phyloP scores from a whole-genome alignment of 2,888 invertebrate species.

The Parelbella ahira region DNA sequence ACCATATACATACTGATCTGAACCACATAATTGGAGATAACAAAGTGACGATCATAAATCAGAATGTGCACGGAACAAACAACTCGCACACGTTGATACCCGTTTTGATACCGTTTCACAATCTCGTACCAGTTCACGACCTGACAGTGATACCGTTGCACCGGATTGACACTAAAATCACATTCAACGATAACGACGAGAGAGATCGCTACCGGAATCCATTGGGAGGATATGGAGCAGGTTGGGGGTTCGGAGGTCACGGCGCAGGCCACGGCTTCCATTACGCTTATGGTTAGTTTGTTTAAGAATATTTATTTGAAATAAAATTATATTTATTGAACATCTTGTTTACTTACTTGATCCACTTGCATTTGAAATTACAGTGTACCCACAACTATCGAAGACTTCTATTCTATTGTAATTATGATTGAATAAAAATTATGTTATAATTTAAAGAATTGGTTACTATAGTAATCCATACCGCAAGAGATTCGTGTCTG shows the following conservation, averaged over 20 bases:
- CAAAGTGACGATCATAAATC: slow-evolving; percentile 25
- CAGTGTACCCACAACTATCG: no score
- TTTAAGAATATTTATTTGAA: no score
- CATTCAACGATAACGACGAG: slow-evolving; percentile 32
- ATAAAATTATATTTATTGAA: no score
- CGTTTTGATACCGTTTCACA: slow-evolving; percentile 43
- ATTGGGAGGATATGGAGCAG: slow-evolving; percentile 63
- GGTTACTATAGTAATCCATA: no score
- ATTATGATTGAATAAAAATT: no score
- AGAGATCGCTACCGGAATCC: slow-evolving; percentile 54
- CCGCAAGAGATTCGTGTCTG: no score
- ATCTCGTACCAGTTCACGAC: slow-evolving; percentile 54
- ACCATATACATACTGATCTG: slow-evolving; percentile 39
- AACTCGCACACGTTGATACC: slow-evolving; percentile 50
- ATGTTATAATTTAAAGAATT: no score
- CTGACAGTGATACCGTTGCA: slow-evolving; percentile 63
- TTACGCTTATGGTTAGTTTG: slow-evolving; percentile 60
- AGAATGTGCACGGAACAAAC: slow-evolving; percentile 33
- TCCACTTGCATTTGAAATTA: no score
- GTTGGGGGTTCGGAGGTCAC: slow-evolving; percentile 62
- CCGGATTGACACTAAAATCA: slow-evolving; percentile 35
- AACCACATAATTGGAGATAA: slow-evolving; percentile 12
- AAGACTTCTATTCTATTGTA: no score
- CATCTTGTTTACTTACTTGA: no score
- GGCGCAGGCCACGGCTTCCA: slow-evolving; percentile 66